Percentiles rank a stretch among this genome's conserved stretches.
Conservation (phyloP, 2,888 invertebrate species). For the Matsumyia berberina region DNA sequence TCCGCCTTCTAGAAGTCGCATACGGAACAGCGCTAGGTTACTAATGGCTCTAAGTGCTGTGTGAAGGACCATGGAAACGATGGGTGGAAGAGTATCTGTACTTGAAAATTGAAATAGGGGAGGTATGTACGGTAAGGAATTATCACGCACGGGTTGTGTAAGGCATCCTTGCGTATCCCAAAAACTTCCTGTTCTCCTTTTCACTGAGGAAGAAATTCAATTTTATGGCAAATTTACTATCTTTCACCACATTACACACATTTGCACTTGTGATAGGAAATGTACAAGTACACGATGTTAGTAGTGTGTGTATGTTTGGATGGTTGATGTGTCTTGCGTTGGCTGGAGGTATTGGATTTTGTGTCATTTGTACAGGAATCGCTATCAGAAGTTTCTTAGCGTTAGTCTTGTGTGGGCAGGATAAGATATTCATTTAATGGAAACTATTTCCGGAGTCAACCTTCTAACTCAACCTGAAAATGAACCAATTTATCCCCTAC, state of each 20-base stretch:
- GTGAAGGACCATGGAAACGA: background rate
- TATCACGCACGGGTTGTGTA: slow-evolving; percentile 13
- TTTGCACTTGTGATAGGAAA: slow-evolving; percentile 19
- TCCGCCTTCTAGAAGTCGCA: background rate
- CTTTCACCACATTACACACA: slow-evolving; percentile 30
- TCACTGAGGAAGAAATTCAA: slow-evolving; percentile 32
- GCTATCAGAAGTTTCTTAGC: too few species aligned
- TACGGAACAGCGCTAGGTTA: slow-evolving; percentile 4
- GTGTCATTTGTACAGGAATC: too few species aligned
- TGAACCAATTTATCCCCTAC: too few species aligned
- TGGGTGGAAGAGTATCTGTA: slow-evolving; percentile 18
- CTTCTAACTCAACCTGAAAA: too few species aligned
- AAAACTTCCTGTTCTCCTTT: background rate
- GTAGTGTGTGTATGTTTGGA: too few species aligned
- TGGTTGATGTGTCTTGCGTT: too few species aligned
- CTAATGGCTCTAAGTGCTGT: slow-evolving; percentile 22
- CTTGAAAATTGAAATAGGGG: background rate
- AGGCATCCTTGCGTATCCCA: background rate
- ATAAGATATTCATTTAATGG: too few species aligned
- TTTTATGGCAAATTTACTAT: slow-evolving; percentile 46
- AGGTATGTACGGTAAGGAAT: background rate
- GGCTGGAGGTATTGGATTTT: too few species aligned
- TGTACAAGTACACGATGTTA: background rate
- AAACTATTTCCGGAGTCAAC: too few species aligned
- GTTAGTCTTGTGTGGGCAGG: too few species aligned